Percentiles rank a stretch among this genome's conserved stretches.
Conservation (phyloP, 2,888 invertebrate species). For the Orthosia gracilis region DNA sequence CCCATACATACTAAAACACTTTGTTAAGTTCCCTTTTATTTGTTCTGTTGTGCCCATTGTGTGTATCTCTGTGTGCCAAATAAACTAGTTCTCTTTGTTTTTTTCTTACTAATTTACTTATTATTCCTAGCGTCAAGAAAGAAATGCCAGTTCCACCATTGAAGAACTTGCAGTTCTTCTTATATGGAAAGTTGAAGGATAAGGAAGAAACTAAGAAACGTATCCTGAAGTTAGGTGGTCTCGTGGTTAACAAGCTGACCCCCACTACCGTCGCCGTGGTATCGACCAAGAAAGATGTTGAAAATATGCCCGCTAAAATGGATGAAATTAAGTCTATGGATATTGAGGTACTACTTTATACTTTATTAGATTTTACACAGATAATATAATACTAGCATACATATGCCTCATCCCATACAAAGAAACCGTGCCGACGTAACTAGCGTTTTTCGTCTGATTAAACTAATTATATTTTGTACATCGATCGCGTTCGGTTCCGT, state of each 20-base stretch:
- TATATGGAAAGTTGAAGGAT: conserved; percentile 91
- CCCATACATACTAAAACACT: neutral
- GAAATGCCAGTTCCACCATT: conserved; percentile 93
- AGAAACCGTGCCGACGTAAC: too few relatives aligned
- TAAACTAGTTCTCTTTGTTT: too few relatives aligned
- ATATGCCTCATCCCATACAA: too few relatives aligned
- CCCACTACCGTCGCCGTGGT: conserved; percentile 94
- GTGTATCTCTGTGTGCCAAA: too few relatives aligned
- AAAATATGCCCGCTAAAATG: conserved; percentile 93
- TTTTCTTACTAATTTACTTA: neutral
- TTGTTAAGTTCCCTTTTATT: neutral
- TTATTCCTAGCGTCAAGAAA: conserved; percentile 91
- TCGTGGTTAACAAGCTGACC: conserved; percentile 92
- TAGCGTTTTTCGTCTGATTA: too few relatives aligned
- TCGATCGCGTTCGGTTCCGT: too few relatives aligned
- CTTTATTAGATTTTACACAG: neutral
- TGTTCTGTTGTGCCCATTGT: too few relatives aligned
- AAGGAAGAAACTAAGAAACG: conserved; percentile 93
- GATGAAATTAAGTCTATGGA: conserved; percentile 92
- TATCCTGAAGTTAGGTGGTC: conserved; percentile 95
- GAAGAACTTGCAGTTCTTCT: conserved; percentile 94
- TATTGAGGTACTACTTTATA: conserved; percentile 91
- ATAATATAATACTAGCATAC: too few relatives aligned
- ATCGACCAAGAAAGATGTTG: conserved; percentile 93
- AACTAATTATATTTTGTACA: too few relatives aligned